Conservation (phyloP, 2,113 vertebrate genomes). For the Climacteris rufus region DNA sequence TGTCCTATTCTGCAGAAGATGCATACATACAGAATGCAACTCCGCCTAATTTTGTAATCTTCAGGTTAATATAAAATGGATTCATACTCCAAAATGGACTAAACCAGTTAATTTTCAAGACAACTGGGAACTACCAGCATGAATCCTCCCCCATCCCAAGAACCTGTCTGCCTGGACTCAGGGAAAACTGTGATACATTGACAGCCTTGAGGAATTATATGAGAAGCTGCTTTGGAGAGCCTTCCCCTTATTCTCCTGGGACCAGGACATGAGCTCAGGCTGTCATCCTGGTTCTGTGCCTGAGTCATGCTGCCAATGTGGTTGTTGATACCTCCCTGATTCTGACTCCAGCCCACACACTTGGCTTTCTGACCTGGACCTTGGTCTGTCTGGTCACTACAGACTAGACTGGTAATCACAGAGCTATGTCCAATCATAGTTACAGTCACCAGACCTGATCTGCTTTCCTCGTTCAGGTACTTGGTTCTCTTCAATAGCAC, state of each 20-base stretch:
- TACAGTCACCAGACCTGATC: background rate
- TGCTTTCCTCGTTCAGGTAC: background rate
- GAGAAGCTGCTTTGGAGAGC: background rate
- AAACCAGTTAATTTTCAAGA: background rate
- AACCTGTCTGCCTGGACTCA: background rate
- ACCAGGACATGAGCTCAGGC: background rate
- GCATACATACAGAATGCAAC: background rate
- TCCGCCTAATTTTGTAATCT: background rate
- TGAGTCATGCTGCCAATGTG: background rate
- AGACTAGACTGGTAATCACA: background rate
- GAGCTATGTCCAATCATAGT: background rate
- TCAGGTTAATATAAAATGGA: background rate
- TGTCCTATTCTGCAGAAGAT: background rate
- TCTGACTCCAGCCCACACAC: background rate
- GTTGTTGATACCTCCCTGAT: background rate
- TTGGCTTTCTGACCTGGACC: background rate
- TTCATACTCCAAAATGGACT: background rate
- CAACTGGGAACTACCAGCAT: background rate
- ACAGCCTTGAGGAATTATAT: background rate
- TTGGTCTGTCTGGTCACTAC: background rate
- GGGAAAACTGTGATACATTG: background rate
- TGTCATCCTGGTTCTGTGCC: background rate
- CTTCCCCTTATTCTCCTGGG: background rate
- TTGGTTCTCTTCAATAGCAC: background rate
- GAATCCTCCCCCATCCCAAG: background rate